phyloP scores from a whole-genome alignment of 2,888 invertebrate genomes.

The Erebia ligea region DNA sequence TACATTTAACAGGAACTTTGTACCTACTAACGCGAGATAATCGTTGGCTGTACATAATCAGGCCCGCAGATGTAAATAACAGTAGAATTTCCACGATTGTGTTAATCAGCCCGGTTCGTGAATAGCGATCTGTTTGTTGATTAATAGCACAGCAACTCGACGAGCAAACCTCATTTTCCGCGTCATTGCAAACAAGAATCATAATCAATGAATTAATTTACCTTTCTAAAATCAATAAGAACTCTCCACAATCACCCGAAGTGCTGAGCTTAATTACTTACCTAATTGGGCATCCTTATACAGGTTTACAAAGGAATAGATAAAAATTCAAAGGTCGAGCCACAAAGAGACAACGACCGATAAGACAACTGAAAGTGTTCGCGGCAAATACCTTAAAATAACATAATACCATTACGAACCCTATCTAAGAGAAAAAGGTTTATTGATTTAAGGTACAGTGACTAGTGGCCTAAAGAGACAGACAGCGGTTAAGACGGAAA shows the following conservation, averaged over 20 bases:
- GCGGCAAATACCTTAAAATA: conserved; percentile 55
- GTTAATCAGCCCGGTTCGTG: conserved; percentile 43
- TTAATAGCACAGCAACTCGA: conserved; percentile 45
- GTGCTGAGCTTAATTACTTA: conserved; percentile 2
- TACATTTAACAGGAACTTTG: background rate
- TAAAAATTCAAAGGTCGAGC: background rate
- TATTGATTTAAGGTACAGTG: conserved; percentile 61
- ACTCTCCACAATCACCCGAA: conserved; percentile 9
- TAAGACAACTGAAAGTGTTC: conserved; percentile 19
- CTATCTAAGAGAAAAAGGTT: conserved; percentile 60
- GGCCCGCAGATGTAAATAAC: conserved; percentile 33
- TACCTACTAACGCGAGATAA: conserved; percentile 8
- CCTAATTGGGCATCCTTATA: background rate
- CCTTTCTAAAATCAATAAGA: conserved; percentile 20
- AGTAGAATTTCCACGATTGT: conserved; percentile 39
- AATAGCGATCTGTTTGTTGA: conserved; percentile 45
- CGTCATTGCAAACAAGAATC: conserved; percentile 42
- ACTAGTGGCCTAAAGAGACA: conserved; percentile 23
- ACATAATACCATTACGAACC: conserved; percentile 67
- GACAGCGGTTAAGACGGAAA: background rate
- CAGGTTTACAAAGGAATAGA: background rate
- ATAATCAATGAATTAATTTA: conserved; percentile 36
- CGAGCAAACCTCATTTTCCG: conserved; percentile 43
- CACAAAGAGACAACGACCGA: conserved; percentile 8
- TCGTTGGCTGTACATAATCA: conserved; percentile 28